A percentile compares a stretch with the other conserved stretches of the same genome.
These are phyloP conservation scores for Coenonympha arcania DNA, from an alignment of 2,888 invertebrate genomes.

Conservation along the genomic window DNA sequence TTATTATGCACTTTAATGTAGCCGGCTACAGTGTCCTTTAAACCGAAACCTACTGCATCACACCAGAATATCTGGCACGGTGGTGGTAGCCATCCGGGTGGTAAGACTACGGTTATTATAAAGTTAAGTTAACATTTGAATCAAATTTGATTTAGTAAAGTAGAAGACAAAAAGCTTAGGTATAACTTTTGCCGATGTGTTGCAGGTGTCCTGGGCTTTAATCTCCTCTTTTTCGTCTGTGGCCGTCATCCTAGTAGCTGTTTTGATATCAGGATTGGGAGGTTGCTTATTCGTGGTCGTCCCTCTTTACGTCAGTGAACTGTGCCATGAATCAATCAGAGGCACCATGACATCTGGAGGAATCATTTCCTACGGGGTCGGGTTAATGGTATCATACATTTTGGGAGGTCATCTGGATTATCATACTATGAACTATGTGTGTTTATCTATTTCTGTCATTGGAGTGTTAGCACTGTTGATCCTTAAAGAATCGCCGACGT, in stretches of 20 bases:
- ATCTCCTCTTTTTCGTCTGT: conserved; percentile 39
- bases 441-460: conserved; percentile 35
- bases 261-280: conserved; percentile 48
- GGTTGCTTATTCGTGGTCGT: conserved; percentile 41
- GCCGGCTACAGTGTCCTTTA: too few species aligned
- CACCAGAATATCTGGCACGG: too few species aligned
- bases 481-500: conserved; percentile 43
- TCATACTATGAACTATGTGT: conserved; percentile 41
- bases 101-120: too few species aligned
- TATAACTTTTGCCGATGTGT: too few species aligned
- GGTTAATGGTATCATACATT: conserved; percentile 36
- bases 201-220: conserved; percentile 50
- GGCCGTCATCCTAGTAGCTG: conserved; percentile 41
- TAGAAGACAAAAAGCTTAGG: too few species aligned
- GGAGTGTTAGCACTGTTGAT: conserved; percentile 36
- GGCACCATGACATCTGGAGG: conserved; percentile 35
- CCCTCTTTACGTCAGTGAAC: conserved; percentile 37
- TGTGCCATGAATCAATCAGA: conserved; percentile 37
- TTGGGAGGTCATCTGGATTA: conserved; percentile 49
- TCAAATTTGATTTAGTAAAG: too few species aligned
- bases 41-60: too few species aligned
- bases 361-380: conserved; percentile 35
- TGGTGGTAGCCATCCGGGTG: too few species aligned
- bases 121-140: too few species aligned
- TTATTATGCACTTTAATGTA: too few species aligned